phyloP scores from a whole-genome alignment of 2,113 vertebrate species.

The Poicephalus meyeri region DNA sequence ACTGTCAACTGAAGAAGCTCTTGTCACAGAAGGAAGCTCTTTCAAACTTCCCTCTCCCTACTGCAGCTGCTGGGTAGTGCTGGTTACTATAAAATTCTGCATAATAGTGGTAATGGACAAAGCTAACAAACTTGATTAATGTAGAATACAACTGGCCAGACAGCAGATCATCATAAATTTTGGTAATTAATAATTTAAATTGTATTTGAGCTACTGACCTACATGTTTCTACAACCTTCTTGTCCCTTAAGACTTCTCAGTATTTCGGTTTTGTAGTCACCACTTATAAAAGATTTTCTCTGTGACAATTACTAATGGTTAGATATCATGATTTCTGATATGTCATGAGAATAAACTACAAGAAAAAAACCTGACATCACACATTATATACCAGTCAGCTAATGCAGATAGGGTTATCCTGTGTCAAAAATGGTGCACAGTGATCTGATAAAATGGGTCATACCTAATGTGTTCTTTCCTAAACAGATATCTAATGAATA shows the following conservation, averaged over 20 bases:
- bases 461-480: background rate
- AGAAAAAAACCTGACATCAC: background rate
- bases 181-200: background rate
- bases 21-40: background rate
- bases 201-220: background rate
- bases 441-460: background rate
- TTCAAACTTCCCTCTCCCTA: background rate
- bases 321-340: background rate
- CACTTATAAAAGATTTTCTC: background rate
- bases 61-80: background rate
- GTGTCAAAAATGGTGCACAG: background rate
- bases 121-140: background rate
- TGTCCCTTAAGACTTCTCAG: background rate
- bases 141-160: background rate
- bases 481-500: background rate
- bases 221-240: background rate
- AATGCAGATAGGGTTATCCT: background rate
- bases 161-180: background rate
- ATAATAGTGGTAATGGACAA: background rate
- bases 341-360: background rate
- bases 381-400: background rate
- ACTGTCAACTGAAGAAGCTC: background rate
- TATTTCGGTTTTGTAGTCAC: background rate
- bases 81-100: background rate
- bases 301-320: background rate